Percentiles rank a stretch among this genome's conserved stretches.
These are phyloP conservation scores for Oncorhynchus masou DNA, from an alignment of 2,113 vertebrate genomes.

Conservation along the genomic window DNA sequence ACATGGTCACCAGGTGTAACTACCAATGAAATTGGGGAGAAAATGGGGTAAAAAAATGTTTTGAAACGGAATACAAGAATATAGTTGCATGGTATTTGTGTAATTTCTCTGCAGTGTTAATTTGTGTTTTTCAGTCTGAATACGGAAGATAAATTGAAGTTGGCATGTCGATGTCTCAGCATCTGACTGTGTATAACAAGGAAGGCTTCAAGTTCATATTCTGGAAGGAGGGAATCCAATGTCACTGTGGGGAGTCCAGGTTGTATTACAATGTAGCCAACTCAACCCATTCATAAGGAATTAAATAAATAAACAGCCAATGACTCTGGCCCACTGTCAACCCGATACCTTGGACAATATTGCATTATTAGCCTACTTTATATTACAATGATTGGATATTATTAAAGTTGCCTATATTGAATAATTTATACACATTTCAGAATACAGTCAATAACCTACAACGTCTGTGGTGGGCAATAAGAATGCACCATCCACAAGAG, in stretches of 20 bases:
- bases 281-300: neutral
- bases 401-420: too few relatives aligned
- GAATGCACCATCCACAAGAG: conserved; percentile 27
- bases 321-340: neutral
- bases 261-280: neutral
- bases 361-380: too few relatives aligned
- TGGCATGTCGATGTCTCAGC: neutral
- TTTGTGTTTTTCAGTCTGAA: neutral
- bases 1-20: too few relatives aligned
- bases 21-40: too few relatives aligned
- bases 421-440: too few relatives aligned
- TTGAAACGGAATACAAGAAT: neutral
- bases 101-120: neutral
- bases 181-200: neutral
- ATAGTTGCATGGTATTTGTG: neutral
- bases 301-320: neutral
- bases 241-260: too few relatives aligned
- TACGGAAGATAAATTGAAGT: neutral
- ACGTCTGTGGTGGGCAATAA: too few relatives aligned
- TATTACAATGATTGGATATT: too few relatives aligned
- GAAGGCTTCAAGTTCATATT: neutral
- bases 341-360: too few relatives aligned
- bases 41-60: too few relatives aligned
- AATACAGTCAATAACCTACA: too few relatives aligned
- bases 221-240: neutral